Percentiles rank a stretch among this genome's conserved stretches.
Evolutionary conservation across 1,140 invertebrate species (phyloP).

Genomic region (Camponotus vicinus): DNA sequence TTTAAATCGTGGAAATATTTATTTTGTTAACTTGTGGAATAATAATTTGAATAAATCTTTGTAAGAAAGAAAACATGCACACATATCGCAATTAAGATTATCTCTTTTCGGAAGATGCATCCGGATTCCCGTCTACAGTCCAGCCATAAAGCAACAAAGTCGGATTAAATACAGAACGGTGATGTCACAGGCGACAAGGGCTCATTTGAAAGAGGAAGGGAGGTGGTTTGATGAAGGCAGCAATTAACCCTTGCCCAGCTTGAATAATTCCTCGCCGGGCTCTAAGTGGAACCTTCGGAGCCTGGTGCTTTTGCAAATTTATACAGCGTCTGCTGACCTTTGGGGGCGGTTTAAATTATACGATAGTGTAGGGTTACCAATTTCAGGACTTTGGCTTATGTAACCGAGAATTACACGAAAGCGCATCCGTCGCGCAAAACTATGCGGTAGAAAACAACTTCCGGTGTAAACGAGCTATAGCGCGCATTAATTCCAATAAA

Average conservation of each 20-base stretch:
- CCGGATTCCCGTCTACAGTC: not conserved
- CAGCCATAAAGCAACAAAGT: slow-evolving; percentile 50
- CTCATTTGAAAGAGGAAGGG: slow-evolving; percentile 67
- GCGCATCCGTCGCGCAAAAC: slow-evolving; percentile 39
- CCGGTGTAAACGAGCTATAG: slow-evolving; percentile 9
- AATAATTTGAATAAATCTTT: not conserved
- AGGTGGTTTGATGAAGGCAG: slow-evolving; percentile 71
- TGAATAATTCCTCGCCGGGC: slow-evolving; percentile 71
- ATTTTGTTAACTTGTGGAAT: not conserved
- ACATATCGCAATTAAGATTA: not conserved
- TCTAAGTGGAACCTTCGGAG: slow-evolving; percentile 73
- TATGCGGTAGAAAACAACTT: slow-evolving; percentile 22
- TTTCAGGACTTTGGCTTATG: slow-evolving; percentile 50
- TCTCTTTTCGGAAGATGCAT: not conserved
- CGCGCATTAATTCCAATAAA: not conserved
- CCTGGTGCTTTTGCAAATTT: slow-evolving; percentile 73
- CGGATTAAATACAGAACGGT: slow-evolving; percentile 72
- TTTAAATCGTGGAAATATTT: not conserved
- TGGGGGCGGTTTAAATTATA: slow-evolving; percentile 49
- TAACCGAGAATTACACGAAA: slow-evolving; percentile 49
- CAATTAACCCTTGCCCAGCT: slow-evolving; percentile 76
- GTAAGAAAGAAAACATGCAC: not conserved
- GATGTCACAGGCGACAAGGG: slow-evolving; percentile 72
- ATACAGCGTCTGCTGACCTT: slow-evolving; percentile 64
- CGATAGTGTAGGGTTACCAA: slow-evolving; percentile 61